phyloP scores from a whole-genome alignment of 1,140 invertebrate genomes.

The Ostrea edulis region DNA sequence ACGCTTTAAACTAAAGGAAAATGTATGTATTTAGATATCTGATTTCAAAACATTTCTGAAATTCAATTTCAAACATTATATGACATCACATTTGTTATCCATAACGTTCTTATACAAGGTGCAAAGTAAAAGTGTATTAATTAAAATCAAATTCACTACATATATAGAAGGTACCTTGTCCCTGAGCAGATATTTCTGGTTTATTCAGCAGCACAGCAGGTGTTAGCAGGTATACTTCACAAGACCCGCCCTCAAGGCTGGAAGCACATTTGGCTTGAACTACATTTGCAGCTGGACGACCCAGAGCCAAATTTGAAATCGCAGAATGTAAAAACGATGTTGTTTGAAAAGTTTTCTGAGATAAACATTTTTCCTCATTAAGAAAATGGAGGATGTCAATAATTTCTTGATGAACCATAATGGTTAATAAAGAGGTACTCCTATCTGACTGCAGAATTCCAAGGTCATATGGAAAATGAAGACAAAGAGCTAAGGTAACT shows the following conservation, averaged over 20 bases:
- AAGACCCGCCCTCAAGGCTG: neutral
- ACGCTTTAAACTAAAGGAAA: neutral
- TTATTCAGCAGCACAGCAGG: neutral
- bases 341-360: neutral
- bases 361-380: neutral
- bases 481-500: neutral
- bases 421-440: neutral
- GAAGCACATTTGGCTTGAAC: neutral
- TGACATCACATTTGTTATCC: too few relatives aligned
- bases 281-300: neutral
- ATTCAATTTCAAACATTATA: too few relatives aligned
- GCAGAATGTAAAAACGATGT: neutral
- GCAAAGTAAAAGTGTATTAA: too few relatives aligned
- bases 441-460: neutral
- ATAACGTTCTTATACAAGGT: too few relatives aligned
- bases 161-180: neutral
- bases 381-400: slow-evolving; percentile 14
- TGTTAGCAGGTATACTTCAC: neutral
- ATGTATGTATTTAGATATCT: neutral
- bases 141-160: too few relatives aligned
- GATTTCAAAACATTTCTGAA: too few relatives aligned
- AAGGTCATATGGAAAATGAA: slow-evolving; percentile 7
- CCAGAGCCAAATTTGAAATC: neutral
- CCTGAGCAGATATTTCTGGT: neutral
- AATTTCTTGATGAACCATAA: neutral